phyloP scores from a whole-genome alignment of 2,113 vertebrate species.

The Sakesphorus luctuosus region DNA sequence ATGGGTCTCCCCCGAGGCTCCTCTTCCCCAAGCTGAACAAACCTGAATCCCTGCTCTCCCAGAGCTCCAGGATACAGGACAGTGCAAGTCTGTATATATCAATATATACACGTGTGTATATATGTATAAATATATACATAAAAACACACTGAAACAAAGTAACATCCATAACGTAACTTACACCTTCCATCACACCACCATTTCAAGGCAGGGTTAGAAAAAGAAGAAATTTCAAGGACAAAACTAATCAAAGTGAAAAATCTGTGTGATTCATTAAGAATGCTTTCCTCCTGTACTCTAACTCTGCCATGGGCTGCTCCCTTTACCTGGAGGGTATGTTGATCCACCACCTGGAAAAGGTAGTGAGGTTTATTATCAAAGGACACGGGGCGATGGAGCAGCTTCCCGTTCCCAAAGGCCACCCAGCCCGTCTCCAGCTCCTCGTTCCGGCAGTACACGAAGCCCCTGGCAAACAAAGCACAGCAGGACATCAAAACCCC shows the following conservation, averaged over 20 bases:
- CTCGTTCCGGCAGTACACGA: conserved; percentile 96
- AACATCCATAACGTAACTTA: background rate
- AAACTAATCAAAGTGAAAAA: background rate
- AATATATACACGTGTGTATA: no score
- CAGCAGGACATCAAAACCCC: background rate
- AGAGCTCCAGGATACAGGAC: background rate
- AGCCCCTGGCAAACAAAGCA: conserved; percentile 81
- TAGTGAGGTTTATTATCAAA: conserved; percentile 97
- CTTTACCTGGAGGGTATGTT: conserved; percentile 94
- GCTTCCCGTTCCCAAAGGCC: conserved; percentile 84
- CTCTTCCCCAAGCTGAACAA: background rate
- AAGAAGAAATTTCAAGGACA: background rate
- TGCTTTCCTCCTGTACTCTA: background rate
- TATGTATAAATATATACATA: no score
- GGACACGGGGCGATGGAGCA: conserved; percentile 92
- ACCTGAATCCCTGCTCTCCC: background rate
- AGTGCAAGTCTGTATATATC: background rate
- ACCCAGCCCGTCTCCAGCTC: conserved; percentile 95
- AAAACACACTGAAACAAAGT: background rate
- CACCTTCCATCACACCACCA: background rate
- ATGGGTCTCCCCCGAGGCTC: background rate
- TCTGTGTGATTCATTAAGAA: background rate
- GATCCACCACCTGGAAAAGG: conserved; percentile 96
- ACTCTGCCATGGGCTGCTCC: background rate
- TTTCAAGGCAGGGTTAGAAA: background rate